Conservation (phyloP, 92 coral and sea anemone genomes). For the Epizoanthus stellaris region DNA sequence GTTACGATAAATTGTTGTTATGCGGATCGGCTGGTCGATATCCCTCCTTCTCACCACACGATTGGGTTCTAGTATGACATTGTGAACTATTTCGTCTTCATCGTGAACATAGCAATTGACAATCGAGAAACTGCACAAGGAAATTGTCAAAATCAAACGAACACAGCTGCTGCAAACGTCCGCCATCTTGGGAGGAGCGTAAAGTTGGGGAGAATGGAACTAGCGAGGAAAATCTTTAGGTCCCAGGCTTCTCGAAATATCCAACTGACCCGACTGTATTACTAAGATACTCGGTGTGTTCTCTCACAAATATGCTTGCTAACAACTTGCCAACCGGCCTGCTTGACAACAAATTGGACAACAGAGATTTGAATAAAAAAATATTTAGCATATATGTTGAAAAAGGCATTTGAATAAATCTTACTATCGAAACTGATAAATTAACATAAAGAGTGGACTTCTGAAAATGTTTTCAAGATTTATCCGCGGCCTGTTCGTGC, state of each 20-base stretch:
- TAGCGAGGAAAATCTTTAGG: constrained; percentile 2
- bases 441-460: neutral
- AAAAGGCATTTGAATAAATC: too few species aligned
- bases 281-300: neutral
- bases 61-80: constrained; percentile 65
- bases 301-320: constrained; percentile 11
- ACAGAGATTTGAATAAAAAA: neutral
- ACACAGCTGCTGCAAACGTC: constrained; percentile 20
- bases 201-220: neutral
- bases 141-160: constrained; percentile 45
- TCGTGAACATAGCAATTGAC: constrained; percentile 61
- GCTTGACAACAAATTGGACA: neutral
- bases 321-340: neutral
- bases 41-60: constrained; percentile 69
- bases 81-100: constrained; percentile 77
- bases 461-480: constrained; percentile 28
- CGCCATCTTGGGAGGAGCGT: constrained; percentile 61
- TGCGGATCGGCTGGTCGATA: constrained; percentile 77
- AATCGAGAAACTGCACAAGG: constrained; percentile 11
- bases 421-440: too few species aligned
- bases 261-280: too few species aligned
- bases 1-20: constrained; percentile 68
- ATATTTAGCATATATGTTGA: too few species aligned
- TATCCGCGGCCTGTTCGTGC: constrained; percentile 29
- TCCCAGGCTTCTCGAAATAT: constrained; percentile 29